Conservation (phyloP, 2,888 invertebrate genomes). For the Nezara viridula region DNA sequence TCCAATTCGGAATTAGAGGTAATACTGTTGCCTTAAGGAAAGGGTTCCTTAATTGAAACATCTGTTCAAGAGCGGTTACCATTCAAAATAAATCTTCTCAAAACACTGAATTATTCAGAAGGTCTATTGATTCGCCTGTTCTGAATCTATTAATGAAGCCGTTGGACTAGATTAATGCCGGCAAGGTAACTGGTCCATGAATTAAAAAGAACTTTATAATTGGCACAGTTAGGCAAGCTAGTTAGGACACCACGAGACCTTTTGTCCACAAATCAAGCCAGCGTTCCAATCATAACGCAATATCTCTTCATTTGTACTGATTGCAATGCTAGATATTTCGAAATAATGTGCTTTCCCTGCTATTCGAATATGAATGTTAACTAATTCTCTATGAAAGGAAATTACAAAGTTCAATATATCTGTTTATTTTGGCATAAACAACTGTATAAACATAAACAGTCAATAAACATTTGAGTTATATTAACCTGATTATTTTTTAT, state of each 20-base stretch:
- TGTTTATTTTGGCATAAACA: no score
- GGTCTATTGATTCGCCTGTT: slow-evolving; percentile 7
- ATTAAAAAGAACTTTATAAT: background rate
- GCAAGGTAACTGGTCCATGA: background rate
- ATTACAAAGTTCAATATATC: no score
- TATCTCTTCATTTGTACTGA: background rate
- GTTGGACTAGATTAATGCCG: background rate
- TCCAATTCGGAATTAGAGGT: background rate
- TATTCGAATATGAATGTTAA: no score
- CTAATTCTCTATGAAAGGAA: no score
- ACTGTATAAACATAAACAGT: no score
- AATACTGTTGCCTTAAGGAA: background rate
- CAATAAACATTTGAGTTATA: no score
- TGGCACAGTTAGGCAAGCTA: background rate
- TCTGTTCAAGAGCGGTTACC: background rate
- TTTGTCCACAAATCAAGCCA: background rate
- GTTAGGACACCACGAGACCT: background rate
- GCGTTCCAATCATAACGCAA: background rate
- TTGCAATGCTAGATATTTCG: background rate
- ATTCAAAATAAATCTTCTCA: slow-evolving; percentile 29
- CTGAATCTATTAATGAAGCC: slow-evolving; percentile 19
- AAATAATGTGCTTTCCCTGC: no score
- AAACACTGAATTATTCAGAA: slow-evolving; percentile 40
- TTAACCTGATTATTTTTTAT: no score
- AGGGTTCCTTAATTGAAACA: background rate